Evolutionary conservation across 2,888 invertebrate species (phyloP), one percentile per base, ranked within the genome.

Genomic region (Parapristionchus giblindavisi): DNA sequence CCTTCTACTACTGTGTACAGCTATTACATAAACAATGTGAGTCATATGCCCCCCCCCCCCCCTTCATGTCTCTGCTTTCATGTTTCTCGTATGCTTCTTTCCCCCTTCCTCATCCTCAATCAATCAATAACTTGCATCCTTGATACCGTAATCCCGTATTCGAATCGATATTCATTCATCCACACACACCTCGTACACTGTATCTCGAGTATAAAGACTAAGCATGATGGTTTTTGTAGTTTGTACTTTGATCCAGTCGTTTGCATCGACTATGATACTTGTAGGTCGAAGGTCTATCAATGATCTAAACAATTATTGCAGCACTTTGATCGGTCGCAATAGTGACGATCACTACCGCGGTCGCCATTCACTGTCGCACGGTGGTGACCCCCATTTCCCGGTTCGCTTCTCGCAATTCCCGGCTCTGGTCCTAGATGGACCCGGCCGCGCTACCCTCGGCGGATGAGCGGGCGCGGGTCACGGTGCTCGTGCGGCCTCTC

Each of bases 401-500:
- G n/a, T n/a, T 14, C 48, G 48, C 48, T 48, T 21, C 21, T 21
- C 48, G 48, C 11, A 11, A 48, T 11, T 21, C 48, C 11, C 48
- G 48, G 17, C 27, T 6, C 34, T 11, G 17, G 32, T 43, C 40
- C 29, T 27, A 29, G 48, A 72, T 72, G 72, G 72, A 72, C 32
- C n/a, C 60, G 5, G 38, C 29, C 29, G n/a, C 36, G 40, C 40
- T 48, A 6, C 60, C 58, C 21, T 14, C 43, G 0, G 60, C 72
- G 43, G 72, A 72, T 38, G 70, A 71, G 17, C 72, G 48, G 8
- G 40, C 72, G 32, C 38, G 60, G 43, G 40, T 72, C 43, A 60
- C 60, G 58, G 72, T 72, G 32, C 72, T 72, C 36, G 72, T 72
- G 72, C 40, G 72, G 8, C 72, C 72, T 11, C 60, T 72, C 32